phyloP scores from a whole-genome alignment of 2,888 invertebrate species.

The Cyrtodaria siliqua region DNA sequence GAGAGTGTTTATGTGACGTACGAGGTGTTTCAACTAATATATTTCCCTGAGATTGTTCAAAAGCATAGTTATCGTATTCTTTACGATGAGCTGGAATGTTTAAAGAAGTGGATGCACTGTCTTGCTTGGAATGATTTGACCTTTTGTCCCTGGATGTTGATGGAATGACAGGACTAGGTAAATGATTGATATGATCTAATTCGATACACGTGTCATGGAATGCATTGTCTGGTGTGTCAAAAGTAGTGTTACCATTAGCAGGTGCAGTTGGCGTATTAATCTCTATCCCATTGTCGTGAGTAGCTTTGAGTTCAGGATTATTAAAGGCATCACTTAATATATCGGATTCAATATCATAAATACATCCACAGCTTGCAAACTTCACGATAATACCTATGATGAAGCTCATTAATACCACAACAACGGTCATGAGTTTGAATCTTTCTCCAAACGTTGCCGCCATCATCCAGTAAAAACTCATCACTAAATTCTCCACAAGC shows the following conservation, averaged over 20 bases:
- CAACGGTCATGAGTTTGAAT: conserved; percentile 68
- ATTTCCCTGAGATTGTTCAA: conserved; percentile 55
- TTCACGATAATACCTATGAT: conserved; percentile 74
- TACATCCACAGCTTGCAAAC: conserved; percentile 72
- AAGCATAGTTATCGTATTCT: conserved; percentile 56
- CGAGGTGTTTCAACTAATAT: conserved; percentile 5
- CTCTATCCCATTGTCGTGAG: conserved; percentile 1
- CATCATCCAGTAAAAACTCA: conserved; percentile 78
- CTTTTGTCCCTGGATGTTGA: conserved; percentile 2
- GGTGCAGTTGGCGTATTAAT: background rate
- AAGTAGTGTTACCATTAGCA: background rate
- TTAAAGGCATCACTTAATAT: conserved; percentile 60
- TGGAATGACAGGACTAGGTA: conserved; percentile 12
- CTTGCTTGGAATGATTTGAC: conserved; percentile 27
- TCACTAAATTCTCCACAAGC: conserved; percentile 74
- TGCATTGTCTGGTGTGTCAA: conserved; percentile 11
- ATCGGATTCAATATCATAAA: conserved; percentile 54
- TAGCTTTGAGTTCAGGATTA: conserved; percentile 52
- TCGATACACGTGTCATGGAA: conserved; percentile 22
- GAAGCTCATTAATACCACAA: conserved; percentile 68
- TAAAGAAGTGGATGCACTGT: conserved; percentile 33
- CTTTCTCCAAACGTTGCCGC: conserved; percentile 61
- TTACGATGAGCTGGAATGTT: conserved; percentile 17
- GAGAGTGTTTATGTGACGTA: background rate
- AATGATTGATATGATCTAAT: background rate